Conservation (phyloP, 2,888 invertebrate species). For the Sinelater perroti region DNA sequence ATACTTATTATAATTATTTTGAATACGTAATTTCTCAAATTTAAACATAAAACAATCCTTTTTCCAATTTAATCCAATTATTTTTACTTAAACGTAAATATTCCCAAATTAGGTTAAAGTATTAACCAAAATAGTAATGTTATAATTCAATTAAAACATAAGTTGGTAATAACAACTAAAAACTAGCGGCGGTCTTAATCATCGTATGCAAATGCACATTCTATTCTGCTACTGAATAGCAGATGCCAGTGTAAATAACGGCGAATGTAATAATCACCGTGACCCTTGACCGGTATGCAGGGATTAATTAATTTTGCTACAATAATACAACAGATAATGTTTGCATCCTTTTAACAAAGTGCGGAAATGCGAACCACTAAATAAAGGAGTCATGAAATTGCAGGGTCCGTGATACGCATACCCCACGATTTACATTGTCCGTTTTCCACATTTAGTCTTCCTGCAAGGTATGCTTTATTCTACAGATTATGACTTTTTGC, state of each 20-base stretch:
- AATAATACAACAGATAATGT: constrained; percentile 8
- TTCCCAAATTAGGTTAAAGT: too few species aligned
- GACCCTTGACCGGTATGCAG: neutral
- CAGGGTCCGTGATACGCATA: constrained; percentile 42
- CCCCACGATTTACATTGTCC: constrained; percentile 51
- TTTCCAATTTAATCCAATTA: too few species aligned
- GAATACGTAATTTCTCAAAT: too few species aligned
- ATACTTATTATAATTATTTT: too few species aligned
- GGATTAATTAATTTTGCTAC: constrained; percentile 7
- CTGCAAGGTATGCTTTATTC: neutral
- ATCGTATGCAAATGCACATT: too few species aligned
- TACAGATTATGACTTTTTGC: neutral
- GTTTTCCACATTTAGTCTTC: constrained; percentile 45
- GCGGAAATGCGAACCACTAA: constrained; percentile 45
- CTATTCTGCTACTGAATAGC: too few species aligned
- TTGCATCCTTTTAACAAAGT: constrained; percentile 3
- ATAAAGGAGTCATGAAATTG: constrained; percentile 49
- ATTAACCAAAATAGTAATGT: too few species aligned
- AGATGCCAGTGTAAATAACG: constrained; percentile 2
- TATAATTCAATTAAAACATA: too few species aligned
- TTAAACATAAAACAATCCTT: too few species aligned
- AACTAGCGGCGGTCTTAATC: too few species aligned
- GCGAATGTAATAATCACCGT: constrained; percentile 4
- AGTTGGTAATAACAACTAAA: too few species aligned
- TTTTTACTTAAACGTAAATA: too few species aligned